These are phyloP conservation scores for Zaprionus lachaisei DNA, from an alignment of 1,140 invertebrate species.

Conservation along the genomic window DNA sequence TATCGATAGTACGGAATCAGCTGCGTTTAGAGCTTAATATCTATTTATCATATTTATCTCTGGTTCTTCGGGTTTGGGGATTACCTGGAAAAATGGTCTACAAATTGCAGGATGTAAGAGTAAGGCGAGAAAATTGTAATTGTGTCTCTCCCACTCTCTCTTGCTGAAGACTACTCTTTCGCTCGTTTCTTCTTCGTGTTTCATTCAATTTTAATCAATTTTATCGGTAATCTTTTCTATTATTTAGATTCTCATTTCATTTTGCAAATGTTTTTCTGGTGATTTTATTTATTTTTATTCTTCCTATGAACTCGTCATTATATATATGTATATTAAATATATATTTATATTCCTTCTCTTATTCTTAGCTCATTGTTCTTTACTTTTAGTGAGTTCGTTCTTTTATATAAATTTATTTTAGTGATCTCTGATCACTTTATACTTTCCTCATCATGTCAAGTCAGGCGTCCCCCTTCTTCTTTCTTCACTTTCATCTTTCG, in stretches of 20 bases:
- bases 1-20: slow-evolving; percentile 11
- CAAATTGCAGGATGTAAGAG: neutral
- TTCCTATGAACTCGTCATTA: neutral
- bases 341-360: neutral
- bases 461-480: slow-evolving; percentile 14
- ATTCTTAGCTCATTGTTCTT: neutral
- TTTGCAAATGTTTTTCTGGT: neutral
- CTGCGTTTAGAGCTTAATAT: slow-evolving; percentile 31
- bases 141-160: neutral
- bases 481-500: neutral
- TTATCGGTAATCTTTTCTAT: no score
- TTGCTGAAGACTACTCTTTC: neutral
- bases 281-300: neutral
- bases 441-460: slow-evolving; percentile 4
- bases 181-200: neutral
- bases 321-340: neutral
- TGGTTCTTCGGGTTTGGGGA: neutral
- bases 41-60: slow-evolving; percentile 30
- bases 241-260: neutral
- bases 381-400: neutral
- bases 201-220: no score
- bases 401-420: neutral
- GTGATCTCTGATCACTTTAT: neutral
- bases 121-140: neutral
- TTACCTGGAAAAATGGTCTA: slow-evolving; percentile 4